Base-by-base conservation (phyloP, 2,797 vertebrate species). In the Jordanella pulchra region DNA sequence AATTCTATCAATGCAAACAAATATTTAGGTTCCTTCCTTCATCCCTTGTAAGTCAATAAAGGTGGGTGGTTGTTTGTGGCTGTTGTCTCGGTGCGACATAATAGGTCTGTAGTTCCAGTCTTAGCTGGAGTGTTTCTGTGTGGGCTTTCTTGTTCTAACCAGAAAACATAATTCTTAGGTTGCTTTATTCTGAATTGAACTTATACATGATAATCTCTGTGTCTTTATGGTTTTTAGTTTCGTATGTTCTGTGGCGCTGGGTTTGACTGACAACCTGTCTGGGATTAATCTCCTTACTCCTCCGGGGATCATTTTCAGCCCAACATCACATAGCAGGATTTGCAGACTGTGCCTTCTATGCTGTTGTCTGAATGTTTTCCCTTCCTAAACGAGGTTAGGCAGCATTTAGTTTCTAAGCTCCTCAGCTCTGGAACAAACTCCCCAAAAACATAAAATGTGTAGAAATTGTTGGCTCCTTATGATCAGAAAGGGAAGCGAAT, bases 31-130 rank as follows among this genome's bases (percentile, higher is more conserved):
- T 39, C 35, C 35, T 39, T 39, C 35, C 35, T 39, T n/a, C n/a
- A n/a, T n/a, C 35, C 35, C 35, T 39, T 39, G 9, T 3, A 63
- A 65, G 53, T 35, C 61, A 18, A n/a, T 56, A 3, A 69, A 47
- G 80, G 53, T 79, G 67, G 35, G 21, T 67, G 61, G 14, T 23
- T 58, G 63, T 50, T 18, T 14, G 4, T 39, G 30, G 58, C 10
- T 71, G 51, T 72, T 60, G 42, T 39, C 27, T 75, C 60, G 60
- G n/a, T 53, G 58, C 18, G 47, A 32, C 9, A n/a, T 39, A 72
- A 42, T 56, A 60, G 44, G 25, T 23, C 28, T 28, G 47, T 6
- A 32, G 45, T 61, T 14, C 30, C 23, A 42, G 60, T 30, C 45
- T 50, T 32, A 32, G 21, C 28, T 50, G 45, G 30, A 48, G 9